Percentiles rank a stretch among this genome's conserved stretches.
phyloP scores from a whole-genome alignment of 1,140 invertebrate genomes.

The Harpegnathos saltator region DNA sequence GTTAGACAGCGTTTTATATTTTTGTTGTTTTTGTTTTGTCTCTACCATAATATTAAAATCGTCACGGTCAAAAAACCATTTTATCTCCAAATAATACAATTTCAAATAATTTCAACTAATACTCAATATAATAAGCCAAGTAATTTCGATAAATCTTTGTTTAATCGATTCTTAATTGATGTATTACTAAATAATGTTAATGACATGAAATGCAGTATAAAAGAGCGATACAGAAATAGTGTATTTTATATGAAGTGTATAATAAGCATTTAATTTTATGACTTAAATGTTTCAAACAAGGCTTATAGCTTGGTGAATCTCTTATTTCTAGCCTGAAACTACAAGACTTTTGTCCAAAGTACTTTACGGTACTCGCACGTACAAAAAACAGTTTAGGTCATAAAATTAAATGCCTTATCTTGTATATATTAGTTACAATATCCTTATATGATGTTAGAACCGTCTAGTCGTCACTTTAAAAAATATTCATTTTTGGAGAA shows the following conservation, averaged over 20 bases:
- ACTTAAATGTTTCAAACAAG: slow-evolving; percentile 13
- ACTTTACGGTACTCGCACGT: too few species aligned
- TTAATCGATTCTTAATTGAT: neutral
- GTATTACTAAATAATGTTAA: slow-evolving; percentile 36
- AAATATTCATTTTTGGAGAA: slow-evolving; percentile 62
- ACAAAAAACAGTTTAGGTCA: too few species aligned
- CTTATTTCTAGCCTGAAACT: too few species aligned
- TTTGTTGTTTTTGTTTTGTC: too few species aligned
- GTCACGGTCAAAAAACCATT: too few species aligned
- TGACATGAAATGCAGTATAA: slow-evolving; percentile 53
- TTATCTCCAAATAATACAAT: too few species aligned
- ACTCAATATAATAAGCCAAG: neutral
- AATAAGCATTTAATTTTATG: slow-evolving; percentile 18
- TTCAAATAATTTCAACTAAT: too few species aligned
- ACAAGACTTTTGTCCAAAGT: too few species aligned
- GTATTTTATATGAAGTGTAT: slow-evolving; percentile 35
- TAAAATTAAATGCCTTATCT: too few species aligned
- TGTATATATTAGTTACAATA: neutral
- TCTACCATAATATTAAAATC: too few species aligned
- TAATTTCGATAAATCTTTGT: slow-evolving; percentile 20
- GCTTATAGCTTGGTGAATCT: neutral
- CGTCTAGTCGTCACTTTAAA: slow-evolving; percentile 31
- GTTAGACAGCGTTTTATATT: too few species aligned
- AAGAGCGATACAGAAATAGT: slow-evolving; percentile 54
- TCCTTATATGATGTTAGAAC: slow-evolving; percentile 23